Base-by-base conservation (phyloP, 1,140 invertebrate genomes). In the Drosophila bocki region DNA sequence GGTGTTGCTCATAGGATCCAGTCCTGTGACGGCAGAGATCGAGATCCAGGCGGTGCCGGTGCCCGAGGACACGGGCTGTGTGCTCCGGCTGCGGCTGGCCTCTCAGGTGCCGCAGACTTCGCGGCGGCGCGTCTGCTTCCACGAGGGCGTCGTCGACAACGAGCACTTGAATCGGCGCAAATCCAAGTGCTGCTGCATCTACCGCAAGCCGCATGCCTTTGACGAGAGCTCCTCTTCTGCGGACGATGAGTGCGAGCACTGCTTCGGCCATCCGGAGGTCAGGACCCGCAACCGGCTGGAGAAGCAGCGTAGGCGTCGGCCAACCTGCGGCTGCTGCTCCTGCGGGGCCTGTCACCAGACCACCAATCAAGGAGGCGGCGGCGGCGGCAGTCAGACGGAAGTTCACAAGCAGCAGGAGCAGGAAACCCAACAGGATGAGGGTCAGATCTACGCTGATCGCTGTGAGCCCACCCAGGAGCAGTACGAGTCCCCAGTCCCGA, bases 161-260 rank as follows among this genome's bases (percentile, higher is more conserved):
- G 98, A 99, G 93, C 92, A 97, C 91, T 95, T 98, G 95, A 97
- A 97, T 86, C 97, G 97, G 91, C 98, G 97, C 93, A 98, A 98
- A 93, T 98, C 97, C 57, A 99, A 98, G 95, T 98, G 98, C 94
- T 98, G 97, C 92, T 98, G 97, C 92, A 97, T 98, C 90, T 98
- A 97, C 92, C 95, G 96, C 80, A 98, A 97, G 92, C 96, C 96
- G 39, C 94, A 94, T 79, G 93, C 93, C 54, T 98, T 98, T 93
- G 97, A 95, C 54, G 97, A 97, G 92, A 97, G 96, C 57, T 97
- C 96, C 75, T 96, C 96, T 0, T 96, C 96, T 32, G 95, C 95
- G 50, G 95, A 95, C 62, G 96, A 96, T 22, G 97, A 98, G 91
- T 97, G 97, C 93, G 97, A 97, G 82, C 95, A 97, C 86, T 97